A percentile compares a stretch with the other conserved stretches of the same genome.
phyloP scores from a whole-genome alignment of 2,888 invertebrate genomes.

The Ormyrus thymus region DNA sequence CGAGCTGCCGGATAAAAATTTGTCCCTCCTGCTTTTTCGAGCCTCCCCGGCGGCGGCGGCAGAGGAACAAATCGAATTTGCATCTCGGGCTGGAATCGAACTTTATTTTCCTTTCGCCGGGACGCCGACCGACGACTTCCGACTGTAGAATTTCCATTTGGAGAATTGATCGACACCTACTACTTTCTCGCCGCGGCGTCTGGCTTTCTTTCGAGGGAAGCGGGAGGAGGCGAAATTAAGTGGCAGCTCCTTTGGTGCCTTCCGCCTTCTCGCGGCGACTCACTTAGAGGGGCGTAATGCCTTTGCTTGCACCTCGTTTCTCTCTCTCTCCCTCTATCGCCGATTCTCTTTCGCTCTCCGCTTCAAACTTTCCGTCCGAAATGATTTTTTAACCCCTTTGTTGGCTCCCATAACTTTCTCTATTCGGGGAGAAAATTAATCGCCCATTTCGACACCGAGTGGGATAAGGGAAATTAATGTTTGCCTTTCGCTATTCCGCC shows the following conservation, averaged over 20 bases:
- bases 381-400: slow-evolving; percentile 12
- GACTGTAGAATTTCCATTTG: slow-evolving; percentile 47
- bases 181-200: slow-evolving; percentile 19
- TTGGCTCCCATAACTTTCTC: neutral
- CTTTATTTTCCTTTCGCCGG: slow-evolving; percentile 47
- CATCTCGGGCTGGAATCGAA: slow-evolving; percentile 42
- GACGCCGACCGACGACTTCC: slow-evolving; percentile 40
- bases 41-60: slow-evolving; percentile 6
- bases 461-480: too few species aligned
- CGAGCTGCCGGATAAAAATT: slow-evolving; percentile 10
- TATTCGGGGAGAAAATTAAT: too few species aligned
- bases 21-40: slow-evolving; percentile 17
- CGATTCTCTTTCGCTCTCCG: neutral
- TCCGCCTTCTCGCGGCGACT: slow-evolving; percentile 29
- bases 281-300: slow-evolving; percentile 29
- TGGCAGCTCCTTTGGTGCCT: slow-evolving; percentile 46
- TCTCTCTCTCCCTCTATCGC: neutral
- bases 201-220: neutral
- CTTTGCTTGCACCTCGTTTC: slow-evolving; percentile 31
- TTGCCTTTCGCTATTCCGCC: too few species aligned
- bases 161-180: slow-evolving; percentile 55
- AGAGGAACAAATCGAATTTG: slow-evolving; percentile 51
- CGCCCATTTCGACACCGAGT: too few species aligned
- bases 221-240: slow-evolving; percentile 45
- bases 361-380: slow-evolving; percentile 4